These are phyloP conservation scores for Phalacrocorax pelagicus DNA, from an alignment of 2,113 vertebrate species.

Conservation along the genomic window DNA sequence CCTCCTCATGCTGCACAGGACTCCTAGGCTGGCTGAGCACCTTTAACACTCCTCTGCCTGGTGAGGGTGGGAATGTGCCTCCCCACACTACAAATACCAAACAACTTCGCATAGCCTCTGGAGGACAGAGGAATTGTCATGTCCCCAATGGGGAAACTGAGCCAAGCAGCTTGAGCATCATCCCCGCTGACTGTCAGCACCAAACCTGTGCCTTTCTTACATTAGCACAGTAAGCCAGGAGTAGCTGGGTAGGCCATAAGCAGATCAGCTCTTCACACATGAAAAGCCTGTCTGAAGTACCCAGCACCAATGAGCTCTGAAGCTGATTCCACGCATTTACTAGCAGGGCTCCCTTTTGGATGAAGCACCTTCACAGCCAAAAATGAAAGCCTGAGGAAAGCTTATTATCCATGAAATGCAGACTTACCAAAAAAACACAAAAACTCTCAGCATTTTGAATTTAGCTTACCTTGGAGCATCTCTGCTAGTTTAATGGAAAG, in stretches of 20 bases:
- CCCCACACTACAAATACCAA: not conserved
- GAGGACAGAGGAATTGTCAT: not conserved
- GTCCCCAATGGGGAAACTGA: not conserved
- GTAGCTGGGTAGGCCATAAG: not conserved
- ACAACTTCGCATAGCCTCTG: not conserved
- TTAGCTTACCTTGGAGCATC: slow-evolving; percentile 17
- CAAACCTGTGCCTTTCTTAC: not conserved
- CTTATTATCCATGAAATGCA: slow-evolving; percentile 11
- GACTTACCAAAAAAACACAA: slow-evolving; percentile 3
- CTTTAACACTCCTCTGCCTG: not conserved
- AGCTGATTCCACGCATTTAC: not conserved
- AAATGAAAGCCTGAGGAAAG: slow-evolving; percentile 41
- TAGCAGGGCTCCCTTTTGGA: not conserved
- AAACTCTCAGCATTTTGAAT: not conserved
- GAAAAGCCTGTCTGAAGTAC: not conserved
- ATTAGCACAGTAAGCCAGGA: not conserved
- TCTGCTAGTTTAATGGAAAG: not conserved
- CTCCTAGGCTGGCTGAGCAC: not conserved
- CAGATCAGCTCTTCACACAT: not conserved
- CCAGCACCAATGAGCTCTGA: not conserved
- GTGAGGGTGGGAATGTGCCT: not conserved
- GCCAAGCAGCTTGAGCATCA: not conserved
- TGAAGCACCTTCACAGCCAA: slow-evolving; percentile 3
- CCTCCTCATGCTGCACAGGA: not conserved
- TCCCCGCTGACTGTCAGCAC: not conserved